Evolutionary conservation across 2,113 vertebrate species (phyloP).

Genomic region (Bufo gargarizans): DNA sequence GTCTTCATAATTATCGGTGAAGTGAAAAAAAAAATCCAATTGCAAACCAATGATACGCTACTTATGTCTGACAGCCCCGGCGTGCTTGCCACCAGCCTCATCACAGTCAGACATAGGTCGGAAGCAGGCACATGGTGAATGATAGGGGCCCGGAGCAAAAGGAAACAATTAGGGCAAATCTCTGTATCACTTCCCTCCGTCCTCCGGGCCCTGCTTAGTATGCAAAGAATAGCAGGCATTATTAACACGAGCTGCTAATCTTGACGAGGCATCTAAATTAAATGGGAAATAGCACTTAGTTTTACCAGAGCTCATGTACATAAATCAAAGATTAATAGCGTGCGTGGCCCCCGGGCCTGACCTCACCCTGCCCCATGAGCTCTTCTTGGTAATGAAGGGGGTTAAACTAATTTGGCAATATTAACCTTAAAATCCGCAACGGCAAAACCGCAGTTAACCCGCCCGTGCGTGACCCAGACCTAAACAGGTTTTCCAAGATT

Average conservation of each 20-base stretch:
- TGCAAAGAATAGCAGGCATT: background rate
- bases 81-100: background rate
- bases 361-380: too few species aligned
- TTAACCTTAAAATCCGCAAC: too few species aligned
- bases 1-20: too few species aligned
- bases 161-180: constrained; percentile 14
- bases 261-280: background rate
- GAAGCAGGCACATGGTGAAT: background rate
- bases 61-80: background rate
- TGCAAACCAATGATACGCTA: background rate
- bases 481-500: too few species aligned
- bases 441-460: too few species aligned
- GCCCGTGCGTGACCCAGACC: too few species aligned
- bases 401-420: too few species aligned
- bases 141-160: background rate
- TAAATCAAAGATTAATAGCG: background rate
- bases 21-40: background rate
- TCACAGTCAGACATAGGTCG: background rate
- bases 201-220: constrained; percentile 8
- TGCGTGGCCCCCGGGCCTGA: background rate
- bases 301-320: background rate
- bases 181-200: background rate
- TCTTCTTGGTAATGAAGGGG: background rate
- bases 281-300: background rate
- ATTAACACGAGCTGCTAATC: background rate